These are phyloP conservation scores for Oryzias sinensis DNA, from an alignment of 2,797 vertebrate species.

Conservation along the genomic window DNA sequence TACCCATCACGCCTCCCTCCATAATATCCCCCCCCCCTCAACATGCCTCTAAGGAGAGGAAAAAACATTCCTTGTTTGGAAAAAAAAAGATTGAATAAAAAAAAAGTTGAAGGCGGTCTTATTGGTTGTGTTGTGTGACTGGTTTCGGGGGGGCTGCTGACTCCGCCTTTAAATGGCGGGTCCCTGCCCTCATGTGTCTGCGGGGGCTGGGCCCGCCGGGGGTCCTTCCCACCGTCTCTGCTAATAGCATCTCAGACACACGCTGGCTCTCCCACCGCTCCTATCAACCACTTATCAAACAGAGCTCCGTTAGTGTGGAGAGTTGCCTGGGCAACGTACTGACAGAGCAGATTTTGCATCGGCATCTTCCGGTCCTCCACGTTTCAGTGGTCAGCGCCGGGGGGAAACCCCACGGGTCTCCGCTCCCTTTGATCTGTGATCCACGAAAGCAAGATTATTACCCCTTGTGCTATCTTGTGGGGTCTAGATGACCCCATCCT, in stretches of 20 bases:
- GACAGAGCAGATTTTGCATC: conserved; percentile 60
- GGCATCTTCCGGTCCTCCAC: conserved; percentile 27
- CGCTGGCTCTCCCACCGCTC: conserved; percentile 44
- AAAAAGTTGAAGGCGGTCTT: conserved; percentile 79
- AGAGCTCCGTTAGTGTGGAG: conserved; percentile 62
- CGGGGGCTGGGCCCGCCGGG: conserved; percentile 54
- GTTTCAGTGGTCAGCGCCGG: conserved; percentile 33
- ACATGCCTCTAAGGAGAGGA: conserved; percentile 73
- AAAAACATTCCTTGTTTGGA: conserved; percentile 84
- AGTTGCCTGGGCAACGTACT: conserved; percentile 73
- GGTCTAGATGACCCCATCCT: conserved; percentile 25
- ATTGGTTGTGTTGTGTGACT: conserved; percentile 61
- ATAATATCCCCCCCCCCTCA: conserved; percentile 29
- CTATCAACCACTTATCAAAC: conserved; percentile 74
- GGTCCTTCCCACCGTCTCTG: conserved; percentile 53
- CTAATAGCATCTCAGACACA: conserved; percentile 54
- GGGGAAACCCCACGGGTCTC: conserved; percentile 48
- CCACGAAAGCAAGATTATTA: conserved; percentile 49
- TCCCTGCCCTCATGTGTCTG: conserved; percentile 61
- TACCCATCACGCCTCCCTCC: conserved; percentile 43
- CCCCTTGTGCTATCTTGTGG: too few relatives aligned
- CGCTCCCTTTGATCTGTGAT: conserved; percentile 61
- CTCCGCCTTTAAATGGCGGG: conserved; percentile 48
- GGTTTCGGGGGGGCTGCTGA: conserved; percentile 52
- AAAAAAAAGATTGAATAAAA: conserved; percentile 82